Base-by-base conservation (phyloP, 2,797 vertebrate species). In the Hydrocynus forskahlii region DNA sequence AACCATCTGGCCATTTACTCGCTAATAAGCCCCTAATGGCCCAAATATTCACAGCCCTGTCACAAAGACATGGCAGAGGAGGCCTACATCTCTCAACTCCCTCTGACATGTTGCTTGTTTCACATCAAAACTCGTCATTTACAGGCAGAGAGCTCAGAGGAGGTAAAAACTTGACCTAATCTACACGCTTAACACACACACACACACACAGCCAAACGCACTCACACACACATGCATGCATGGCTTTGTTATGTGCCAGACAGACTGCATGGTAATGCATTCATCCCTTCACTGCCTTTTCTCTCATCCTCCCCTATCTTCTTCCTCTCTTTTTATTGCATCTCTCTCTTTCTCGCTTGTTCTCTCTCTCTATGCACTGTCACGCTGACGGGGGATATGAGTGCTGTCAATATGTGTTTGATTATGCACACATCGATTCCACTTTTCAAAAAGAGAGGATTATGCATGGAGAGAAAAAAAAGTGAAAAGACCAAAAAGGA, bases 21-120 rank as follows among this genome's bases (percentile, higher is more conserved):
- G 99, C 98, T 99, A 99, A 99, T 99, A 99, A 99, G 97, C 97
- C 98, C 98, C 98, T 99, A 99, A 99, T 99, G 98, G 97, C 96
- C 97, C 96, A 98, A 99, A 99, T 99, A 99, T 99, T 99, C 98
- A 96, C 95, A 92, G 92, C 96, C 97, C 98, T 99, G 98, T 99
- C 98, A 99, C 95, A 96, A 96, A 97, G 97, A 98, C 97, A 98
- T 97, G 97, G 97, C 97, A 98, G 97, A 97, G 97, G 98, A 98
- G 97, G 97, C 98, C 97, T 97, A 97, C 97, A 97, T 98, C 97
- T 99, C 97, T 99, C 98, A 98, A 97, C 97, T 98, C 89, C 92
- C 94, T 95, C 97, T 99, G 98, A 99, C 98, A 97, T 96, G 96
- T 97, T 98, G 97, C 98, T 99, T 99, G 98, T 99, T 99, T 99